Conservation (phyloP, 2,113 vertebrate species). For the Danio rerio region DNA sequence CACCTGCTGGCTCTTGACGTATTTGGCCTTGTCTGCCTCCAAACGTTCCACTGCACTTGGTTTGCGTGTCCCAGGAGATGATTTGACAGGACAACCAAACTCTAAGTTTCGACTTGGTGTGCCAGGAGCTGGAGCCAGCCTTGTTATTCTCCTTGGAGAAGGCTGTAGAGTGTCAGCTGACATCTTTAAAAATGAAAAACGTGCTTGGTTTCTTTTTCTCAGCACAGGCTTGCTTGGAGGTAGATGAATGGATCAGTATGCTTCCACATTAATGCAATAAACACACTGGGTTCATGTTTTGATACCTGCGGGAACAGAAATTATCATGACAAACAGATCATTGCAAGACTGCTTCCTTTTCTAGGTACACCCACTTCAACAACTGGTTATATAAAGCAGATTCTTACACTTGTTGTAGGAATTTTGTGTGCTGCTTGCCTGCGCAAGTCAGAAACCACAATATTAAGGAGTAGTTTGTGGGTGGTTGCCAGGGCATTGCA, state of each 20-base stretch:
- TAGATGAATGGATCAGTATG: neutral
- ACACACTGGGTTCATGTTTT: neutral
- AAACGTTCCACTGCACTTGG: conserved; percentile 88
- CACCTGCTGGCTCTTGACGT: conserved; percentile 88
- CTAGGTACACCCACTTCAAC: neutral
- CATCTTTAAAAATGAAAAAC: conserved; percentile 62
- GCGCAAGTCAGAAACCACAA: conserved; percentile 1
- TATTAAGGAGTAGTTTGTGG: neutral
- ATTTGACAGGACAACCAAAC: conserved; percentile 54
- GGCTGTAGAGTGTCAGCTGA: conserved; percentile 68
- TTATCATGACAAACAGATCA: neutral
- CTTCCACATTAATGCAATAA: neutral
- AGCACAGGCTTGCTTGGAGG: neutral
- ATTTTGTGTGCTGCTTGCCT: neutral
- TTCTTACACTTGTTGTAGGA: neutral
- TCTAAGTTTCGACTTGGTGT: conserved; percentile 72
- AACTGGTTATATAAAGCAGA: neutral
- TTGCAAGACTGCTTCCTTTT: neutral
- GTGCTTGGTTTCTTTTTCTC: neutral
- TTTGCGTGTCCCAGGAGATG: conserved; percentile 69
- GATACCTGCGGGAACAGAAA: conserved; percentile 6
- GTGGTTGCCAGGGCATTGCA: neutral
- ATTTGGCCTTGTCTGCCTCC: conserved; percentile 92
- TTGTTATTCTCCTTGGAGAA: conserved; percentile 54
- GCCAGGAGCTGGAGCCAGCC: conserved; percentile 65